phyloP scores from a whole-genome alignment of 2,113 vertebrate species.

The Chrysemys picta region DNA sequence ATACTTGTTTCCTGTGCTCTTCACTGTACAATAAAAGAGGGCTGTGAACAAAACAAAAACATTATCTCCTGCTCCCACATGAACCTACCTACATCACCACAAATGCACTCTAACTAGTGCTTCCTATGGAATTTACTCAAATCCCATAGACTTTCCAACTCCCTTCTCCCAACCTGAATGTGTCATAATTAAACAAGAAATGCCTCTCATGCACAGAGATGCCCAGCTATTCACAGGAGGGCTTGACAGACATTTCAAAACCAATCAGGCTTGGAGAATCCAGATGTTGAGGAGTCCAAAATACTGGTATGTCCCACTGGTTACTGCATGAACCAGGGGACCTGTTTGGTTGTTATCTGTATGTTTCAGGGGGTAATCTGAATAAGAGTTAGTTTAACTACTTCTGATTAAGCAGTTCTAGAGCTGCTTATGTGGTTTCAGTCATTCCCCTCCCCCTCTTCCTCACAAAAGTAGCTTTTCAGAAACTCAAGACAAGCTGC shows the following conservation, averaged over 20 bases:
- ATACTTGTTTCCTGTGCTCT: not conserved
- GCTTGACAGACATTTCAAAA: not conserved
- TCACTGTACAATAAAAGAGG: not conserved
- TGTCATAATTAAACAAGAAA: not conserved
- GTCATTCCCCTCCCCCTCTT: fast-evolving
- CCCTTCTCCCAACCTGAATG: not conserved
- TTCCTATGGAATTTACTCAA: fast-evolving
- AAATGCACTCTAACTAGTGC: not conserved
- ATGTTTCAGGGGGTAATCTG: fast-evolving
- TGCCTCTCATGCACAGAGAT: not conserved
- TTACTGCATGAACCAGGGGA: not conserved
- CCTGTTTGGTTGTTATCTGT: too few species aligned
- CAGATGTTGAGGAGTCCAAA: not conserved
- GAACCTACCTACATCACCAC: not conserved
- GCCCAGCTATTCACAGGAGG: not conserved
- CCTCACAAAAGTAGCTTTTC: not conserved
- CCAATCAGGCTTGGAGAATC: not conserved
- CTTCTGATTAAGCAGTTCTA: not conserved
- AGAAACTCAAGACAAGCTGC: fast-evolving
- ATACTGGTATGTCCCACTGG: fast-evolving
- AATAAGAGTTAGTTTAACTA: not conserved
- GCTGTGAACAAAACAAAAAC: not conserved
- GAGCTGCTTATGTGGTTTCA: not conserved
- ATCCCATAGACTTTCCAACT: not conserved
- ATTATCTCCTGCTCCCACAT: not conserved